Evolutionary conservation across 2,888 invertebrate species (phyloP).

Genomic region (Brachyptera risi): DNA sequence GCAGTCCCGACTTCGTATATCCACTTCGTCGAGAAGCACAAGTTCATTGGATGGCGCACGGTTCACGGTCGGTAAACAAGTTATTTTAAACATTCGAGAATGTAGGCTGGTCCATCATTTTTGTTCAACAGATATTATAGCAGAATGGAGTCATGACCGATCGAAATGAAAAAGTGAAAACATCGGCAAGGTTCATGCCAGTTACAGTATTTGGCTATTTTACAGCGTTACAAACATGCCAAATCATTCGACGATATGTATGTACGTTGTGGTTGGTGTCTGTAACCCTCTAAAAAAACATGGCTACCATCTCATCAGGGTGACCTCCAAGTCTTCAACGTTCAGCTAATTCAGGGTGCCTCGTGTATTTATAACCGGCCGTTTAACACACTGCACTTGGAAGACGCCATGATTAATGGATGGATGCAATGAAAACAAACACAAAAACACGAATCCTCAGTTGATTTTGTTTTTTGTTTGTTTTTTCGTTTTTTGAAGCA

Average conservation of each 20-base stretch:
- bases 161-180: neutral
- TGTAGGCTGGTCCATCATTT: neutral
- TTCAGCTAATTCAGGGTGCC: neutral
- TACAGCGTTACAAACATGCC: neutral
- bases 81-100: slow-evolving; percentile 9
- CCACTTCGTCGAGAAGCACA: too few relatives aligned
- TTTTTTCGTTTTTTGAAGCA: too few relatives aligned
- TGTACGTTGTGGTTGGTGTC: too few relatives aligned
- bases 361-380: neutral
- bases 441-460: too few relatives aligned
- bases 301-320: neutral
- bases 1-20: too few relatives aligned
- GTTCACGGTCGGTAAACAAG: slow-evolving; percentile 17
- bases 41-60: slow-evolving; percentile 3
- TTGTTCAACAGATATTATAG: neutral
- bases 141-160: neutral
- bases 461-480: too few relatives aligned
- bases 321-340: too few relatives aligned
- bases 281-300: too few relatives aligned
- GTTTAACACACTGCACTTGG: too few relatives aligned
- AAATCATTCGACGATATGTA: neutral
- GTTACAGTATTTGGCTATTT: neutral
- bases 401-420: too few relatives aligned
- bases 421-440: too few relatives aligned
- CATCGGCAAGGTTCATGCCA: neutral